Base-by-base conservation (phyloP, 2,797 vertebrate species). In the Notolepis coatsorum region DNA sequence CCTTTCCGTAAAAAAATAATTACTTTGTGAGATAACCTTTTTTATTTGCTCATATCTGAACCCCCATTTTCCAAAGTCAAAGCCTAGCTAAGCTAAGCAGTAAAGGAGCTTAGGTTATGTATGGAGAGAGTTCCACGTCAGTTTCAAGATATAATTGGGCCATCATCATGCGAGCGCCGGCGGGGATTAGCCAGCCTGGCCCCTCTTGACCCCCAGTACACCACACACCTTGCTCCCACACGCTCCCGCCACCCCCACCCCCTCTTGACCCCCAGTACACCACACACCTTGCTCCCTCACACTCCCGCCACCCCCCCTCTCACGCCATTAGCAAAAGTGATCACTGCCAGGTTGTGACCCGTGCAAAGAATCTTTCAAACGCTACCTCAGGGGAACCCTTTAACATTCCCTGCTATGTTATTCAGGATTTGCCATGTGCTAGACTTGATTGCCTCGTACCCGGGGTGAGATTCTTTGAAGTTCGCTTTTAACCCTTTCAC, bases 131-230 rank as follows among this genome's bases (percentile, higher is more conserved):
- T 24, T 42, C 21, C 20, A 55, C 57, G 55, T 69, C 71, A 43
- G 67, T 79, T 41, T 65, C 39, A 64, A 33, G 65, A 47, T 25
- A 39, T 76, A 74, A 85, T 74, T 68, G 71, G 68, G 47, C 45
- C 55, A 59, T 81, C 55, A 59, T 81, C 65, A 72, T 63, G 45
- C 41, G 61, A 81, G 58, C 65, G 79, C 69, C 67, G 46, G 59
- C 31, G 64, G 57, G 74, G 75, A 80, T 85, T 79, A 66, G 63
- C 52, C 68, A 76, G 35, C 72, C 68, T 17, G 10, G 47, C 64
- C 64, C 47, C 65, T 68, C 43, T 63, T 69, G 67, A 85, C 70
- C 83, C 18, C 39, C 31, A 65, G 48, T 49, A 70, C 51, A 67
- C 79, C 75, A 61, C 51, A 45, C 5, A 55, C 48, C 46, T 58